Percentiles rank a stretch among this genome's conserved stretches.
These are phyloP conservation scores for Cephus pygmeus DNA, from an alignment of 2,888 invertebrate species.

Conservation along the genomic window DNA sequence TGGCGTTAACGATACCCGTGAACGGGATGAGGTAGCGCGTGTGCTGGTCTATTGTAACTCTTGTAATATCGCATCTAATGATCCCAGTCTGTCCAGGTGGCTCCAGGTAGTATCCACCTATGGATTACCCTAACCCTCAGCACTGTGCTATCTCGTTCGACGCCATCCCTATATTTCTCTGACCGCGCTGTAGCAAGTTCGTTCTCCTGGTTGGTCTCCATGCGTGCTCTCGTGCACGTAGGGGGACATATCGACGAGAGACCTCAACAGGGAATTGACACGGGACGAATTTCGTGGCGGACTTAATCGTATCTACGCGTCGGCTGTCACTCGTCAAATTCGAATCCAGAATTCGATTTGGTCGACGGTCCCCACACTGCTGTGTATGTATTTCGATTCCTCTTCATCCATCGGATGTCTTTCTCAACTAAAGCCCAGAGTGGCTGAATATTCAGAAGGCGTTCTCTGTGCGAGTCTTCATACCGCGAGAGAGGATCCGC, in stretches of 20 bases:
- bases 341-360: slow-evolving; percentile 50
- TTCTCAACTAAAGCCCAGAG: slow-evolving; percentile 12
- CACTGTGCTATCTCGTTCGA: not conserved
- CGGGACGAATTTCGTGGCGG: slow-evolving; percentile 8
- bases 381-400: slow-evolving; percentile 16
- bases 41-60: not conserved
- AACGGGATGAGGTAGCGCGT: slow-evolving; percentile 1
- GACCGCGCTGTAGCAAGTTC: not conserved
- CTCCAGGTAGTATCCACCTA: not conserved
- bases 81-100: not conserved
- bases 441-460: slow-evolving; percentile 53
- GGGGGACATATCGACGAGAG: not conserved
- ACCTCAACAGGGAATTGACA: not conserved
- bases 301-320: slow-evolving; percentile 40
- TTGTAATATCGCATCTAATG: not conserved
- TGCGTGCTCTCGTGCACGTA: not conserved
- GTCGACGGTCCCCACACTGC: slow-evolving; percentile 8
- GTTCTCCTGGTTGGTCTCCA: not conserved
- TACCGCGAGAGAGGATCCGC: slow-evolving; percentile 1
- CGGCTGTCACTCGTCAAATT: slow-evolving; percentile 41
- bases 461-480: slow-evolving; percentile 1
- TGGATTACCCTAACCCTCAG: not conserved
- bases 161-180: not conserved
- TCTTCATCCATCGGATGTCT: slow-evolving; percentile 4
- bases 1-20: slow-evolving; percentile 1